Evolutionary conservation across 2,113 vertebrate species (phyloP), one percentile per base, ranked within the genome.

Genomic region (Hemibagrus wyckioides): DNA sequence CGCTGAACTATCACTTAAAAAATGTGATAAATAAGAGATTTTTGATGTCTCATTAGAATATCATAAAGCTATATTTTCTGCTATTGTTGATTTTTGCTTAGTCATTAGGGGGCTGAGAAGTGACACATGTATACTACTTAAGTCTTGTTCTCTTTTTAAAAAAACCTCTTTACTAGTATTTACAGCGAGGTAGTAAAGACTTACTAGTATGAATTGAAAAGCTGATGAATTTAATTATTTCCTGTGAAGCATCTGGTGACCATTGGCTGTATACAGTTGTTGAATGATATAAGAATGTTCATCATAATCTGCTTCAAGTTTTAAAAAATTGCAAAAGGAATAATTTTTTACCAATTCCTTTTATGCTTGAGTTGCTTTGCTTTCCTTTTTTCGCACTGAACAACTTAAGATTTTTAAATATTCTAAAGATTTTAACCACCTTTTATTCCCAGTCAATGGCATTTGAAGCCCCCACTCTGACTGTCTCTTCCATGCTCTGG

Each of bases 391-490:
- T 10, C n/a, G 8, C 17, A 80, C 21, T 33, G 3, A 77, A 80
- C n/a, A 30, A 30, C 30, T 57, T 36, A 13, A 6, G 36, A 23
- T 57, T 23, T 80, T 21, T 25, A 0, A 80, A 3, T 80, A 36
- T 8, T n/a, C 30, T 80, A 25, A 80, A 57, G 9, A 56, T 57
- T 80, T 0, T 11, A 36, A 57, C 1, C 59, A 15, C 2, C 86
- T 63, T 92, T 90, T 90, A 88, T 92, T 90, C 88, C 82, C 91
- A 99, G 99, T 95, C 98, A 9, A 98, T 99, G 99, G 97, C 98
- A 80, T 99, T 99, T 92, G 98, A 99, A 93, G 97, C 97, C 85
- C 96, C 95, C 91, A 97, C 94, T 89, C 97, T 99, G 94, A 98
- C 97, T 0, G 97, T 99, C 91, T 98, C 98, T 48, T 96, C 97